Base-by-base conservation (phyloP, 2,113 vertebrate genomes). In the Meles meles region DNA sequence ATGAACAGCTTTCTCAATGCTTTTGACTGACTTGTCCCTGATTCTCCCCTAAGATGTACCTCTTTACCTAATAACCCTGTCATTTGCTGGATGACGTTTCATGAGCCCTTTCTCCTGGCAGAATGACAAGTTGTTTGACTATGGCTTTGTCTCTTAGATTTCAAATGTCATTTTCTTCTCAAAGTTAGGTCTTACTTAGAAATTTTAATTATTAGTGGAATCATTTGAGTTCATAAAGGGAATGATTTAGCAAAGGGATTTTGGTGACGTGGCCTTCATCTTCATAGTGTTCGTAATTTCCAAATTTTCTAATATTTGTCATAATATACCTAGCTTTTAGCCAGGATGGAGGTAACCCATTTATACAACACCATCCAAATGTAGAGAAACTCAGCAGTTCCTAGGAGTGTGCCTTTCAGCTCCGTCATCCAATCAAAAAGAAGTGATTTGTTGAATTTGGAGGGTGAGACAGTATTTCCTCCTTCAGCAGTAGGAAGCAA, bases 151-250 rank as follows among this genome's bases (percentile, higher is more conserved):
- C 44, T 49, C 27, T 90, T 74, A 25, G 42, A 52, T 55, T 92
- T 94, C 71, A 87, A 81, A 76, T 69, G 39, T 14, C 25, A 42
- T 96, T 96, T 97, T 95, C 90, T 92, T 55, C 82, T 37, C 93
- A 47, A 81, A 47, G 29, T 96, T 52, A 95, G 27, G 93, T 88
- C 49, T 77, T 82, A 86, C 49, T 77, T 82, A 86, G 2, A 76
- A 59, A 57, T 85, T 94, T 97, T 94, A 96, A 97, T 96, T 84
- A 83, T 59, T 47, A 94, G 39, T 83, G 25, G 63, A 74, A 71
- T 92, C 55, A 72, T 95, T 92, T 93, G 42, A 83, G 25, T 71
- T 97, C 61, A 76, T 27, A 74, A 55, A 94, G 74, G 52, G 81
- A 92, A 95, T 92, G 27, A 71, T 97, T 93, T 84, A 89, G 67